A percentile compares a stretch with the other conserved stretches of the same genome.
phyloP scores from a whole-genome alignment of 53 echinoderm and acorn worm species.

The Zoroaster sp. region DNA sequence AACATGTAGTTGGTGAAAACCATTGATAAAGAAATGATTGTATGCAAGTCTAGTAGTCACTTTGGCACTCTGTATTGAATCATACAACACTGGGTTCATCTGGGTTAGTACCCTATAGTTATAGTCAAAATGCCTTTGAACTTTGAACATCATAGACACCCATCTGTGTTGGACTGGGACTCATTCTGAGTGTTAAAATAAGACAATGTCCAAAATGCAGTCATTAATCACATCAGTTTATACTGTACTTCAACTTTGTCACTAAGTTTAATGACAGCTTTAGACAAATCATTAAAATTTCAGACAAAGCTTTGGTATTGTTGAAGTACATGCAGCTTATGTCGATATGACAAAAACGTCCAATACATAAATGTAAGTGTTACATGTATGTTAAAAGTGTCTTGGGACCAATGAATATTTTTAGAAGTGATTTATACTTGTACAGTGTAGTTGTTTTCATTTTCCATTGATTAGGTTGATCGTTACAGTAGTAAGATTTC shows the following conservation, averaged over 20 bases:
- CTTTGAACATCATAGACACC: not conserved
- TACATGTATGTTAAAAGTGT: not conserved
- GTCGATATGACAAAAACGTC: too few species aligned
- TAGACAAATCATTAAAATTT: too few species aligned
- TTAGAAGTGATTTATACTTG: not conserved
- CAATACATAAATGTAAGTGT: not conserved
- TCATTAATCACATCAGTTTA: too few species aligned
- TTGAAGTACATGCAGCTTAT: too few species aligned
- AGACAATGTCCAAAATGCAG: too few species aligned
- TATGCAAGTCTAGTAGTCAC: not conserved
- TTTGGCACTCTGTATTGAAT: not conserved
- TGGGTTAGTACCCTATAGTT: not conserved
- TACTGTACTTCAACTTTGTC: too few species aligned
- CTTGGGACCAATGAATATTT: constrained; percentile 2
- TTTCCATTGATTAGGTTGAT: not conserved
- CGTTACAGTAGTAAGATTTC: not conserved
- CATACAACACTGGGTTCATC: not conserved
- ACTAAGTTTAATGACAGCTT: too few species aligned
- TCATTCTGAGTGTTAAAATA: too few species aligned
- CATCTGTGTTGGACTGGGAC: not conserved
- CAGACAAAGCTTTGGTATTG: too few species aligned
- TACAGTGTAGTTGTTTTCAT: not conserved
- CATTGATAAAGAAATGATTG: not conserved
- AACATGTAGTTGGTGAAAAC: not conserved
- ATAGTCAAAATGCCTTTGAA: not conserved